Evolutionary conservation across 2,797 vertebrate species (phyloP), one percentile per base, ranked within the genome.

Genomic region (Alexandromys oeconomus): DNA sequence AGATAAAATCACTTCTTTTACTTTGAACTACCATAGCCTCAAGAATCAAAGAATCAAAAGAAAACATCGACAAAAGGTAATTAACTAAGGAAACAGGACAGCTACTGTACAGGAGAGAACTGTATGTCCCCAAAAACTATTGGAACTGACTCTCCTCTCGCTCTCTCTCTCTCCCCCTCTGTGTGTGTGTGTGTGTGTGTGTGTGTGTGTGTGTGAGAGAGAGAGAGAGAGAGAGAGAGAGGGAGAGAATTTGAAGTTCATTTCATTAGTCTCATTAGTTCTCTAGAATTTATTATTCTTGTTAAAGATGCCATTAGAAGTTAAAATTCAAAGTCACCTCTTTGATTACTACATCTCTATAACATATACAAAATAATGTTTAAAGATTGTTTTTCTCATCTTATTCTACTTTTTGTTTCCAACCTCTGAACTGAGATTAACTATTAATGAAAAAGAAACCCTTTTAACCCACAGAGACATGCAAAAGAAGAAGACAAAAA

Each of bases 21-120:
- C 73, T 91, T 94, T 91, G 74, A 73, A 93, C 63, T 87, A 67
- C 51, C 40, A 67, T 17, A 87, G 69, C 12, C 87, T 65, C 21
- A 37, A 84, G 71, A 94, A 94, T 93, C 74, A 89, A 95, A 85
- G 48, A 87, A 67, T 67, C 74, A 94, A 77, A 93, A 91, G 79
- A 71, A 93, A 93, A 88, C 14, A 93, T 27, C 1, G 67, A 69
- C 5, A 31, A 73, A 61, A 90, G 80, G 80, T 71, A 79, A 89
- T 84, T 81, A 92, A 91, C 13, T 2, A 87, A 85, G 34, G 46
- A 91, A 71, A 61, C 6, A 69, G 77, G 37, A 81, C 5, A 95
- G 51, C 59, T 46, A 63, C 27, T 57, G 2, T 78, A 54, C 34
- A 21, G 65, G 25, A 81, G 37, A 13, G 21, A 59, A 48, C 61